A percentile compares a stretch with the other conserved stretches of the same genome.
Conservation (phyloP, 2,797 vertebrate genomes). For the Pangasius krempfi region DNA sequence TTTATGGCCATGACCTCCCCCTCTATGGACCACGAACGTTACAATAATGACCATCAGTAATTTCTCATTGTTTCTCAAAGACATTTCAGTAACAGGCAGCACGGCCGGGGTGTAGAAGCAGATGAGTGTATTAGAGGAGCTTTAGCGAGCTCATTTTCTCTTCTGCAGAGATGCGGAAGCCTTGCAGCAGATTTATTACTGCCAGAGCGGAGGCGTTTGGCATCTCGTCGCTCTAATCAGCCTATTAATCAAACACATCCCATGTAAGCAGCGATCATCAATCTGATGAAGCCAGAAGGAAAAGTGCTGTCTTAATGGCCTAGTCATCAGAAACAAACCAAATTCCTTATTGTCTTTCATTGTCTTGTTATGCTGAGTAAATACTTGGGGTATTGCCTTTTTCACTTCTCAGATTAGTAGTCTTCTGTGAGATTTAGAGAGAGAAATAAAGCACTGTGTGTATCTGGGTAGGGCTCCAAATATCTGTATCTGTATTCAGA, state of each 20-base stretch:
- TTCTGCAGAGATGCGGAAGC: slow-evolving; percentile 41
- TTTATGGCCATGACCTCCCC: slow-evolving; percentile 33
- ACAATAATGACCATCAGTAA: slow-evolving; percentile 20
- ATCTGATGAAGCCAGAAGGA: slow-evolving; percentile 51
- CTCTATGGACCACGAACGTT: slow-evolving; percentile 17
- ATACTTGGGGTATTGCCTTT: slow-evolving; percentile 27
- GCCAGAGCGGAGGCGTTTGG: slow-evolving; percentile 43
- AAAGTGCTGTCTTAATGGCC: slow-evolving; percentile 31
- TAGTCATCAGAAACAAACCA: slow-evolving; percentile 29
- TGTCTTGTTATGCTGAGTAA: slow-evolving; percentile 47
- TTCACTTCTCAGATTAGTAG: slow-evolving; percentile 15
- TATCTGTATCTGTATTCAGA: background rate
- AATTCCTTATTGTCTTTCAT: slow-evolving; percentile 48
- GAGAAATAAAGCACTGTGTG: background rate
- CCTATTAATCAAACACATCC: slow-evolving; percentile 58
- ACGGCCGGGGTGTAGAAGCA: background rate
- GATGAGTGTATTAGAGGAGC: slow-evolving; percentile 43
- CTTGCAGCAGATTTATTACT: slow-evolving; percentile 51
- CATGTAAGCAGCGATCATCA: slow-evolving; percentile 55
- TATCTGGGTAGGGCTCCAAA: background rate
- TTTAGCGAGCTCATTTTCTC: slow-evolving; percentile 30
- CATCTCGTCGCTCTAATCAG: slow-evolving; percentile 58
- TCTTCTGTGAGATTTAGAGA: background rate
- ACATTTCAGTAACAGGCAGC: slow-evolving; percentile 9
- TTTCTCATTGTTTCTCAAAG: slow-evolving; percentile 35